Base-by-base conservation (phyloP, 2,113 vertebrate species). In the Cranoglanis bouderius region DNA sequence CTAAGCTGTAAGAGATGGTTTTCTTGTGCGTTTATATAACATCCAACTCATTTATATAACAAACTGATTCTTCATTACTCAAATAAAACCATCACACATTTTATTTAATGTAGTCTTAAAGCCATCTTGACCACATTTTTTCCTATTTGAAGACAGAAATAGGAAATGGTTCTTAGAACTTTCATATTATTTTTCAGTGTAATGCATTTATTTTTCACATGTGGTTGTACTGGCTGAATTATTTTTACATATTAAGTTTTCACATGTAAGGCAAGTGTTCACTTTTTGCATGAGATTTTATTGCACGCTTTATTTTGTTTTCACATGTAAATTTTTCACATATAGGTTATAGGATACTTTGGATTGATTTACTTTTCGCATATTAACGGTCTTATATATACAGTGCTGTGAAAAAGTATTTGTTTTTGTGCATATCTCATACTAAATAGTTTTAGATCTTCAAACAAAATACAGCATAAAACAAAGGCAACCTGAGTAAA, bases 1-100 rank as follows among this genome's bases (percentile, higher is more conserved):
- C 77, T 40, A 78, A 89, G 67, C 88, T 91, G 83, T 86, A 85
- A 88, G 83, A 49, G 49, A 49, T 49, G 49, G 49, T 9, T 49
- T 49, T 49, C 49, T 49, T 49, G 49, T 49, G 49, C 49, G 49
- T 24, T 63, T 63, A 26, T 63, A 29, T 24, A 19, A 63, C n/a
- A 13, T 67, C 12, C 12, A 13, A 16, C 29, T 32, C 65, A 59
- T 85, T 61, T 29, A 40, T 21, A 24, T 84, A 65, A 83, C 63
- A 81, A 55, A 82, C 40, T 43, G 53, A 85, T 32, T 53, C 61
- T 74, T 53, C 29, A 82, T 82, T 86, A 88, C 86, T 82, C 16
- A 4, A 55, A 57, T 85, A 83, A 87, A 85, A 16, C 13, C 13
- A 57, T 18, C 2, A 19, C 16, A 26, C 21, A 26, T 61, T 61